Evolutionary conservation across 2,113 vertebrate genomes (phyloP), one percentile per base, ranked within the genome.

Genomic region (Struthio camelus): DNA sequence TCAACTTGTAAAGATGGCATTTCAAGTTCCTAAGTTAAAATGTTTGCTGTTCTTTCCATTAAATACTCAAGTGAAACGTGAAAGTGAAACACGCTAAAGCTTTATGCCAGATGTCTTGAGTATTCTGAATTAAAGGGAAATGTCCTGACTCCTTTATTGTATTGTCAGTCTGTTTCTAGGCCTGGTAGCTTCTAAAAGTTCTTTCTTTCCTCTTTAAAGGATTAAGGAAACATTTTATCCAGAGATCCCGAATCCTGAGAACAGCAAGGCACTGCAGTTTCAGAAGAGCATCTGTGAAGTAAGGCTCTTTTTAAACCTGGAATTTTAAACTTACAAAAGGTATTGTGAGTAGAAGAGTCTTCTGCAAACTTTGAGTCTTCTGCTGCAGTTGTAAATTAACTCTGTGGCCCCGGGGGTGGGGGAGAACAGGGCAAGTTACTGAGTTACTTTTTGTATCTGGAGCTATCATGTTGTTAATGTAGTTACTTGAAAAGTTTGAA

Each of bases 141-240:
- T 15, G 8, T 67, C 44, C 36, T 78, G 46, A 59, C 5, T 78
- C 24, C 14, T 79, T 94, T 67, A 77, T 32, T 81, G 22, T 85
- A 38, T 66, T 89, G 1, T 2, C 30, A 87, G 7, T 85, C 70
- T 86, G 27, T 62, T 84, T 84, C 19, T 72, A 56, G 58, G 48
- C 44, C 72, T 86, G 28, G 15, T 56, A 46, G 67, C 67, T 90
- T 88, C 48, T 61, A 94, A 86, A 82, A 85, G 14, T 86, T 87
- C 71, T 44, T 94, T 93, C 75, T 96, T 90, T 96, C 62, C 27
- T 80, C 89, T 97, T 92, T 87, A 89, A 97, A 98, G 98, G 98
- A 98, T 98, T 97, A 98, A 98, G 88, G 98, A 98, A 96, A 98
- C 98, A 7, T 98, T 98, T 97, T 98, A 98, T 89, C 98, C 98